Conservation (phyloP, 2,113 vertebrate species). For the Gambusia affinis region DNA sequence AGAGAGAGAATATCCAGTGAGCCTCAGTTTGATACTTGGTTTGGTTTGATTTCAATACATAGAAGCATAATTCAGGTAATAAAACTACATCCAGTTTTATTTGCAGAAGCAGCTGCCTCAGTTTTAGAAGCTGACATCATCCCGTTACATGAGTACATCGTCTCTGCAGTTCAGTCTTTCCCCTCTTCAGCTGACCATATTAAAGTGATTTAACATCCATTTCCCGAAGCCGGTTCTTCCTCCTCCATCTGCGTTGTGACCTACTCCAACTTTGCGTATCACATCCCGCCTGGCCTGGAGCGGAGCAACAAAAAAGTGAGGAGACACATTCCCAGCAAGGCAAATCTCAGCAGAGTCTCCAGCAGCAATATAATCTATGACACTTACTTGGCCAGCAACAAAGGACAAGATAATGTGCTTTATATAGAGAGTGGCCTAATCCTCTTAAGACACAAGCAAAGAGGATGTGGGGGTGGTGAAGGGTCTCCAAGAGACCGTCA, state of each 20-base stretch:
- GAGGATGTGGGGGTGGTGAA: conserved; percentile 34
- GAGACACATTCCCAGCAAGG: conserved; percentile 25
- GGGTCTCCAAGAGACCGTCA: conserved; percentile 18
- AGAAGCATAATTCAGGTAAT: not conserved
- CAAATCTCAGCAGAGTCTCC: conserved; percentile 54
- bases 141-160: conserved; percentile 6
- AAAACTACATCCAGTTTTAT: conserved; percentile 1
- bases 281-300: conserved; percentile 24
- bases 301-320: conserved; percentile 3
- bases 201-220: conserved; percentile 45
- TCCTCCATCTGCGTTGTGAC: conserved; percentile 28
- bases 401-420: conserved; percentile 76
- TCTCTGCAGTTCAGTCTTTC: conserved; percentile 3
- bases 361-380: conserved; percentile 56
- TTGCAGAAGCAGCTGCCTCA: not conserved
- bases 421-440: conserved; percentile 73
- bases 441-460: conserved; percentile 71
- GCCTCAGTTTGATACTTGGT: too few relatives aligned
- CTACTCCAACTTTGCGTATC: conserved; percentile 25
- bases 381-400: conserved; percentile 65
- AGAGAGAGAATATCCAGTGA: not conserved
- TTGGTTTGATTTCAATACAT: not conserved
- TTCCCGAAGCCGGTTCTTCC: conserved; percentile 10
- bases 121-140: conserved; percentile 45
- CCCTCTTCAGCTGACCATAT: conserved; percentile 22